Conservation (phyloP, 2,113 vertebrate species). For the Zosterops hypoxanthus region DNA sequence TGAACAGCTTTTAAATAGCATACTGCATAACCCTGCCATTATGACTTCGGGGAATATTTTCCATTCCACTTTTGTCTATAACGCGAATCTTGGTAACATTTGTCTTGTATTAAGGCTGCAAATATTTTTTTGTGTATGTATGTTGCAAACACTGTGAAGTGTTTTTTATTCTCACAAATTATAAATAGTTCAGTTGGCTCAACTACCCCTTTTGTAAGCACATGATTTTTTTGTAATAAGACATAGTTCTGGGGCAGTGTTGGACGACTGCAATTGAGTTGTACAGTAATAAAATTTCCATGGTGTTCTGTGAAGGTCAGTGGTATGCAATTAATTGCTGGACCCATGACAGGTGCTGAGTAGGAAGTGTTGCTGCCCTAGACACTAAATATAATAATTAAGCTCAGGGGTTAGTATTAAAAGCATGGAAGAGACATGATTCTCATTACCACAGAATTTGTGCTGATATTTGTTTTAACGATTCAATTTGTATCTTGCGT, state of each 20-base stretch:
- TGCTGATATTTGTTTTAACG: slow-evolving; percentile 34
- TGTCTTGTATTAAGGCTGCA: slow-evolving; percentile 29
- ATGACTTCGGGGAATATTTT: slow-evolving; percentile 59
- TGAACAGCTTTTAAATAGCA: slow-evolving; percentile 53
- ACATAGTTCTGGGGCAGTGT: slow-evolving; percentile 75
- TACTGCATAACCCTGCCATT: slow-evolving; percentile 33
- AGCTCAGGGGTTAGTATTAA: slow-evolving; percentile 28
- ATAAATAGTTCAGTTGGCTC: slow-evolving; percentile 40
- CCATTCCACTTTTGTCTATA: slow-evolving; percentile 41
- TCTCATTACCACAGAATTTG: neutral
- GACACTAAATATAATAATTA: slow-evolving; percentile 79
- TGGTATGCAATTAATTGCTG: slow-evolving; percentile 85
- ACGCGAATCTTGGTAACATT: slow-evolving; percentile 12
- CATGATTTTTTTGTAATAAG: slow-evolving; percentile 13
- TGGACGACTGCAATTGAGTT: slow-evolving; percentile 74
- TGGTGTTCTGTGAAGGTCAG: slow-evolving; percentile 78
- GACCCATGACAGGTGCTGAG: slow-evolving; percentile 72
- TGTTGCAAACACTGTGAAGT: slow-evolving; percentile 42
- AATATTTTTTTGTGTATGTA: neutral
- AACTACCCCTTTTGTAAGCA: slow-evolving; percentile 28
- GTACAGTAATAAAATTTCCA: slow-evolving; percentile 85
- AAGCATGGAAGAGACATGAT: slow-evolving; percentile 8
- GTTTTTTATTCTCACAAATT: slow-evolving; percentile 23
- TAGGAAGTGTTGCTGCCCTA: slow-evolving; percentile 81
- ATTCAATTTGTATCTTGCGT: neutral